phyloP scores from a whole-genome alignment of 2,888 invertebrate genomes.

The Celastrina argiolus region DNA sequence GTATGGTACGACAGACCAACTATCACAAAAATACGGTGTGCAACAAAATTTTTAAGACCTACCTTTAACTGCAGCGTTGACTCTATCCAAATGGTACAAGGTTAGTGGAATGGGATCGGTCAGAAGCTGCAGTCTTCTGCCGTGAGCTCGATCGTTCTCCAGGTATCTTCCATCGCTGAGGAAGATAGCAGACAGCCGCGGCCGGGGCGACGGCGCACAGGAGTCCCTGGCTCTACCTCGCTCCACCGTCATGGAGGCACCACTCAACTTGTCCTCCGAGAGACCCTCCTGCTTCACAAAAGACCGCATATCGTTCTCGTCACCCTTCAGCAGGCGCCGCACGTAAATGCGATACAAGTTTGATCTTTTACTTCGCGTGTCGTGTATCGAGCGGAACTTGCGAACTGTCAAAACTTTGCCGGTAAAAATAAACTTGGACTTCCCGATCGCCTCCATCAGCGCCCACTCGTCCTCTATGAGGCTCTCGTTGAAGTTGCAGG shows the following conservation, averaged over 20 bases:
- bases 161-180: constrained; percentile 56
- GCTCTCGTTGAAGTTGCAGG: constrained; percentile 72
- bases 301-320: constrained; percentile 55
- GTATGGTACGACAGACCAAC: too few species aligned
- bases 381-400: constrained; percentile 55
- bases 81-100: constrained; percentile 71
- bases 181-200: constrained; percentile 70
- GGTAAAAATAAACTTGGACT: constrained; percentile 73
- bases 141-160: constrained; percentile 49
- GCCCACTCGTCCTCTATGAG: constrained; percentile 73
- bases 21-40: background rate
- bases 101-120: constrained; percentile 75
- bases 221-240: constrained; percentile 54
- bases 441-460: constrained; percentile 70
- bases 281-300: constrained; percentile 56
- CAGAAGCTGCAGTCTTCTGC: constrained; percentile 55
- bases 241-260: constrained; percentile 61
- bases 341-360: constrained; percentile 69
- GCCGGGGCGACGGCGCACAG: constrained; percentile 65
- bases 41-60: constrained; percentile 31
- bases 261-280: constrained; percentile 56
- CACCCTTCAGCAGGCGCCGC: constrained; percentile 69
- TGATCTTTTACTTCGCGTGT: constrained; percentile 49
- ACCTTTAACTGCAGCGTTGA: constrained; percentile 78
- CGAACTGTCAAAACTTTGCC: constrained; percentile 71